Base-by-base conservation (phyloP, 2,797 vertebrate genomes). In the Darevskia nairensis region DNA sequence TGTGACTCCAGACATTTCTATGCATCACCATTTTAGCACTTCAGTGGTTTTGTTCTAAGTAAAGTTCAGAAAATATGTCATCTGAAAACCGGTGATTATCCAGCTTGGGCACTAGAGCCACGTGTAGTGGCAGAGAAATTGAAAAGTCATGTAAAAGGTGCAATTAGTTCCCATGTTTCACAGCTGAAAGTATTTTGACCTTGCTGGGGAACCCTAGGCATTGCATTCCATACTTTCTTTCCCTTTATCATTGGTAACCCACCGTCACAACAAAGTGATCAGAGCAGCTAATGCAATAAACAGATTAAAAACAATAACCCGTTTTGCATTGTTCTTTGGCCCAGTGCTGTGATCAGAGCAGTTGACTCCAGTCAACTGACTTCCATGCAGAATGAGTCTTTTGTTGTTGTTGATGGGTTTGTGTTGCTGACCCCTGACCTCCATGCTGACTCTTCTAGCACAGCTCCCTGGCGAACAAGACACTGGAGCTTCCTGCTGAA, bases 361-460 rank as follows among this genome's bases (percentile, higher is more conserved):
- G 19, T 90, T 94, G 90, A 92, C 89, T 94, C 75, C 29, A 92
- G 88, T 85, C 64, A 69, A 86, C 87, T 92, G 88, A 93, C 90
- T 89, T 86, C 29, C 90, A 86, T 74, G 92, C 88, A 91, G 92
- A 94, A 93, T 32, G 76, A 90, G 91, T 88, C 44, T 89, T 89
- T 90, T 88, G 29, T 87, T 91, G 17, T 46, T 50, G 25, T 79
- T 55, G 35, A 19, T n/a, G 0, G 89, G 88, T 93, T 94, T 90
- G 90, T 94, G 93, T 91, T 84, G 89, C 85, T 95, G 93, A 94
- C 92, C 94, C 93, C 88, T 93, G 92, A 89, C 88, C 89, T 94
- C 69, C 90, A 88, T 92, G 92, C 92, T 94, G 93, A 94, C 92
- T 94, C 89, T 86, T 91, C 87, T 91, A 92, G 92, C 86, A 86